phyloP scores from a whole-genome alignment of 2,113 vertebrate species.

The Anhinga anhinga region DNA sequence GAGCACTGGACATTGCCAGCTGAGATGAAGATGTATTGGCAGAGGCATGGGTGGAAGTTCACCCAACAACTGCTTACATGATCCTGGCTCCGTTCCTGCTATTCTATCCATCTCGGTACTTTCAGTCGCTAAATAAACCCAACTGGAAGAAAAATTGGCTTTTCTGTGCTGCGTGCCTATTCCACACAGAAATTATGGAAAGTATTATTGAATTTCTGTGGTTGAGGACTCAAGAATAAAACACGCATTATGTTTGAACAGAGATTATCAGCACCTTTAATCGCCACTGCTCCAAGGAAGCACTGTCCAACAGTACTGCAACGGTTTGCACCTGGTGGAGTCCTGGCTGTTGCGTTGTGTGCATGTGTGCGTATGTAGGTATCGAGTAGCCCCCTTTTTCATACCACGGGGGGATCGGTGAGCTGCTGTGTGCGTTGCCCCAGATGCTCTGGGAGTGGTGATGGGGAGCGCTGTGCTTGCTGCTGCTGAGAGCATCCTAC shows the following conservation, averaged over 20 bases:
- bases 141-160: neutral
- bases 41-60: neutral
- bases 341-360: neutral
- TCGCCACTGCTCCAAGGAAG: neutral
- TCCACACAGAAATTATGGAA: neutral
- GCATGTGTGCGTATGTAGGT: accelerated
- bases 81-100: neutral
- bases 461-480: neutral
- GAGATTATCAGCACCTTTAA: neutral
- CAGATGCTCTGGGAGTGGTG: neutral
- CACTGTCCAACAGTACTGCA: accelerated
- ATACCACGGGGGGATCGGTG: accelerated
- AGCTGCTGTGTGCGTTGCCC: neutral
- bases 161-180: neutral
- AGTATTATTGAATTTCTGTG: neutral
- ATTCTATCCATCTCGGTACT: neutral
- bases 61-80: neutral
- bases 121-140: neutral
- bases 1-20: neutral
- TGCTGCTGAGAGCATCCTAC: neutral
- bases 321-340: neutral
- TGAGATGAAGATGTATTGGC: neutral
- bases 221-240: neutral
- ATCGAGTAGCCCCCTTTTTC: accelerated
- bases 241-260: neutral